phyloP scores from a whole-genome alignment of 23 tunicate species.

The Corella eumyota region DNA sequence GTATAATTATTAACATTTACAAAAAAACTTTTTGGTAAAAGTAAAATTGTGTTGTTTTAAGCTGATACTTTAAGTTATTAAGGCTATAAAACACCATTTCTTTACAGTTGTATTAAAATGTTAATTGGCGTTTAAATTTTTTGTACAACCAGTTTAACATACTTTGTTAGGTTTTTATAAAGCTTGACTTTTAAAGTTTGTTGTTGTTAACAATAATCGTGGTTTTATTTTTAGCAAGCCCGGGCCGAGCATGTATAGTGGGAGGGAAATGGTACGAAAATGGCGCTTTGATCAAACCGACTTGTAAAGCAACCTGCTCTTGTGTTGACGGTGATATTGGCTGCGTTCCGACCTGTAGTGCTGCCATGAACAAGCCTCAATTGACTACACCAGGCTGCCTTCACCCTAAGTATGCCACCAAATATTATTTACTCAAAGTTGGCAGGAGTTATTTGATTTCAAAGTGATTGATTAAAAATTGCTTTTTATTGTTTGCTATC shows the following conservation, averaged over 20 bases:
- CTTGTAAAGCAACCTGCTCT: slow-evolving; percentile 51
- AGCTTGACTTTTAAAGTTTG: neutral
- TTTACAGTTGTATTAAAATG: too few relatives aligned
- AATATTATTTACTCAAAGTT: too few relatives aligned
- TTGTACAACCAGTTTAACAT: neutral
- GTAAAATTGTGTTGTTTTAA: too few relatives aligned
- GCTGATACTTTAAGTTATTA: too few relatives aligned
- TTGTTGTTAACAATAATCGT: neutral
- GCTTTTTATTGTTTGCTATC: too few relatives aligned
- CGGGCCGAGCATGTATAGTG: slow-evolving; percentile 67
- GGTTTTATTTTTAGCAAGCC: slow-evolving; percentile 46
- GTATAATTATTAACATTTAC: too few relatives aligned
- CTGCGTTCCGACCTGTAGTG: slow-evolving; percentile 58
- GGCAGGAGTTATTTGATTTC: too few relatives aligned
- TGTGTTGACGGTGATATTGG: slow-evolving; percentile 75
- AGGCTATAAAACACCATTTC: too few relatives aligned
- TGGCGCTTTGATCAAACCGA: slow-evolving; percentile 52
- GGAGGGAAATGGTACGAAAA: slow-evolving; percentile 60
- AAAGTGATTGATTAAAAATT: too few relatives aligned
- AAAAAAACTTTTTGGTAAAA: too few relatives aligned
- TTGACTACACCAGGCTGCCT: slow-evolving; percentile 31
- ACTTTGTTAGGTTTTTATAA: neutral
- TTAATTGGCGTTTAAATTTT: neutral
- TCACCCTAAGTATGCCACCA: slow-evolving; percentile 42
- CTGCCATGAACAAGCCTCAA: slow-evolving; percentile 6